These are phyloP conservation scores for Dusona sp. DNA, from an alignment of 2,888 invertebrate genomes.

Conservation along the genomic window DNA sequence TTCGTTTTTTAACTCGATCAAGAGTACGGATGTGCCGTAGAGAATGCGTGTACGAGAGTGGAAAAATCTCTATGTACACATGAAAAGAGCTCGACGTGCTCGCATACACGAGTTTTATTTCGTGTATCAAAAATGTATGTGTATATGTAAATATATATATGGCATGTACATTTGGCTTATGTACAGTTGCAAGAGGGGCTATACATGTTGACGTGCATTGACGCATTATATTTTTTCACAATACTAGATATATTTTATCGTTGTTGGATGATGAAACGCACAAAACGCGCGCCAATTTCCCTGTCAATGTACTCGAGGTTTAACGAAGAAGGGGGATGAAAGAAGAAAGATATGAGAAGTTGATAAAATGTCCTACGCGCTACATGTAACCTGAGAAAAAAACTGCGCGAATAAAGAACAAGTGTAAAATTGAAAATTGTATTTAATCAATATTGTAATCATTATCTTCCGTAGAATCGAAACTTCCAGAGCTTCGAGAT, in stretches of 20 bases:
- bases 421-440: background rate
- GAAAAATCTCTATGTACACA: slow-evolving; percentile 45
- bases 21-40: slow-evolving; percentile 16
- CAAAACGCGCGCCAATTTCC: background rate
- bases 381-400: slow-evolving; percentile 37
- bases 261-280: slow-evolving; percentile 63
- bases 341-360: slow-evolving; percentile 7
- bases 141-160: slow-evolving; percentile 64
- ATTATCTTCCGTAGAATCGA: slow-evolving; percentile 3
- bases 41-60: slow-evolving; percentile 25
- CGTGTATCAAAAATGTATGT: slow-evolving; percentile 54
- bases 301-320: slow-evolving; percentile 11
- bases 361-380: slow-evolving; percentile 18
- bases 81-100: background rate
- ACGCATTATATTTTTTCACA: slow-evolving; percentile 73
- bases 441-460: slow-evolving; percentile 14
- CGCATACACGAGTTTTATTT: slow-evolving; percentile 30
- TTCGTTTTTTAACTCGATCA: slow-evolving; percentile 18
- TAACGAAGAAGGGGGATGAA: background rate
- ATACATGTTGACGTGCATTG: slow-evolving; percentile 67
- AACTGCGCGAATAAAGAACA: slow-evolving; percentile 46
- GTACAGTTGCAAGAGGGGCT: slow-evolving; percentile 61
- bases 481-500: background rate
- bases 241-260: slow-evolving; percentile 69
- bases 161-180: slow-evolving; percentile 65